These are phyloP conservation scores for Carpatolechia fugitivella DNA, from an alignment of 2,888 invertebrate genomes.

Conservation along the genomic window DNA sequence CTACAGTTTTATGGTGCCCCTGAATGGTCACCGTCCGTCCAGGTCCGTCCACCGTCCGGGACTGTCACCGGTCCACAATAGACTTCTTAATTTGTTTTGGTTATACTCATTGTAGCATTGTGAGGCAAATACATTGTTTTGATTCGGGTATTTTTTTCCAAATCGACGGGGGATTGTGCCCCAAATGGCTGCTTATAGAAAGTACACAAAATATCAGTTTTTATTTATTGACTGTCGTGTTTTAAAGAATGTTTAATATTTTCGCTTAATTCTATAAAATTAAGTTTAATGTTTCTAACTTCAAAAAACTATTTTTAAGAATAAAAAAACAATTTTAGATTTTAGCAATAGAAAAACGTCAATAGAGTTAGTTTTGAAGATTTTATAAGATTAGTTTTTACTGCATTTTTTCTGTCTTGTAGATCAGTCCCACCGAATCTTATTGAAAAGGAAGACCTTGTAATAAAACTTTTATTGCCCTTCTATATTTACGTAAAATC, in stretches of 20 bases:
- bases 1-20: slow-evolving; percentile 57
- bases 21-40: slow-evolving; percentile 56
- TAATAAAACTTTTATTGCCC: slow-evolving; percentile 6
- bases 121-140: slow-evolving; percentile 55
- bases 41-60: slow-evolving; percentile 31
- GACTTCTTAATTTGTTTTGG: slow-evolving; percentile 73
- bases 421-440: neutral
- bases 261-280: neutral
- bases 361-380: no score
- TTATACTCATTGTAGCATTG: slow-evolving; percentile 57
- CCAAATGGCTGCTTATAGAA: slow-evolving; percentile 2
- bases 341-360: no score
- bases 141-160: slow-evolving; percentile 39
- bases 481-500: slow-evolving; percentile 18
- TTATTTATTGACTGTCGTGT: neutral
- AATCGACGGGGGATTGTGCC: slow-evolving; percentile 38
- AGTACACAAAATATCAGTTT: slow-evolving; percentile 1
- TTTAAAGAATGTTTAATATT: neutral
- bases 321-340: no score
- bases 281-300: neutral
- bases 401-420: neutral
- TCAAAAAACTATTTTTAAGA: no score
- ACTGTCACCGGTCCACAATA: slow-evolving; percentile 9
- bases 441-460: slow-evolving; percentile 9
- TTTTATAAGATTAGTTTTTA: no score